phyloP scores from a whole-genome alignment of 2,888 invertebrate genomes.

The Perizoma affinitatum region DNA sequence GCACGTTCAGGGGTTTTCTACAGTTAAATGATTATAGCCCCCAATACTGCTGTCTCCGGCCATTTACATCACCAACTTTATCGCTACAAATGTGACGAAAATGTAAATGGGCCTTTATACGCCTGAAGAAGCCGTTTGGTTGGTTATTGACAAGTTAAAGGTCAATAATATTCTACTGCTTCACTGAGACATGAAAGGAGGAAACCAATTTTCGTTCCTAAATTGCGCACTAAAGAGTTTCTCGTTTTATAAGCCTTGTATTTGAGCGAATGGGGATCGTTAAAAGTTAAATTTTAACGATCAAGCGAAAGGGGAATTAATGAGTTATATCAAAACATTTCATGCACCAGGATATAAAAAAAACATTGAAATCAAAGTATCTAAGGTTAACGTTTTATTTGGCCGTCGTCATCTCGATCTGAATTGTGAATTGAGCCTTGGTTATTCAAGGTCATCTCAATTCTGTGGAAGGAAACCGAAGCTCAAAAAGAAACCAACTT shows the following conservation, averaged over 20 bases:
- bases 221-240: slow-evolving; percentile 33
- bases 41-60: slow-evolving; percentile 62
- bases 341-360: neutral
- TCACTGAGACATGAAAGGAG: slow-evolving; percentile 18
- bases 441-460: too few species aligned
- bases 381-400: neutral
- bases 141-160: slow-evolving; percentile 53
- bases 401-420: too few species aligned
- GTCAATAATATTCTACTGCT: slow-evolving; percentile 47
- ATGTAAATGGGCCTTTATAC: slow-evolving; percentile 61
- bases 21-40: slow-evolving; percentile 67
- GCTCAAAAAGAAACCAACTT: too few species aligned
- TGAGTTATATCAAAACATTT: slow-evolving; percentile 8
- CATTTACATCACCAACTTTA: slow-evolving; percentile 68
- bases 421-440: too few species aligned
- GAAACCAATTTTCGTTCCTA: slow-evolving; percentile 23
- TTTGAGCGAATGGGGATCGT: slow-evolving; percentile 23
- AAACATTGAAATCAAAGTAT: neutral
- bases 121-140: slow-evolving; percentile 51
- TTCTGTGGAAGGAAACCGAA: too few species aligned
- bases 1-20: slow-evolving; percentile 54
- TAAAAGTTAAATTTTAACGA: slow-evolving; percentile 27
- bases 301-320: slow-evolving; percentile 4
- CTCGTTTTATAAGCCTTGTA: slow-evolving; percentile 30
- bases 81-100: slow-evolving; percentile 70